phyloP scores from a whole-genome alignment of 1,140 invertebrate genomes.

The Leptinotarsa defecta region DNA sequence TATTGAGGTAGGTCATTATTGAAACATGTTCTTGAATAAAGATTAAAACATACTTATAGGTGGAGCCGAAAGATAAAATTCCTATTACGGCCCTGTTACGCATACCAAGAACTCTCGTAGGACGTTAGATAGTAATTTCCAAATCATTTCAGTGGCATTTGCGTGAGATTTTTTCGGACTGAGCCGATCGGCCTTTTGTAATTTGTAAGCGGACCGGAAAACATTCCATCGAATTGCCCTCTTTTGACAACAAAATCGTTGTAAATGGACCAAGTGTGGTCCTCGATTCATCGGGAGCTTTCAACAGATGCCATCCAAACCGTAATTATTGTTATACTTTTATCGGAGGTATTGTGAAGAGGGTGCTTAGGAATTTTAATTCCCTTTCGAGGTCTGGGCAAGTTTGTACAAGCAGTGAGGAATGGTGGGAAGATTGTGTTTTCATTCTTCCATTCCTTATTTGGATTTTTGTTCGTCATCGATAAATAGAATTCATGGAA shows the following conservation, averaged over 20 bases:
- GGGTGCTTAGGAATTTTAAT: not conserved
- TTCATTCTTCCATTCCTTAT: not conserved
- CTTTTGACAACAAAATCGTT: slow-evolving; percentile 23
- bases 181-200: slow-evolving; percentile 3
- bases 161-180: slow-evolving; percentile 16
- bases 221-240: slow-evolving; percentile 19
- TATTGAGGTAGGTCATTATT: too few species aligned
- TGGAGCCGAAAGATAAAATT: too few species aligned
- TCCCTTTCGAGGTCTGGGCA: not conserved
- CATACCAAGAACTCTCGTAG: not conserved
- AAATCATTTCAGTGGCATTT: slow-evolving; percentile 18
- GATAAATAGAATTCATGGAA: too few species aligned
- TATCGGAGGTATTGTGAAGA: not conserved
- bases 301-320: slow-evolving; percentile 2
- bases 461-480: too few species aligned
- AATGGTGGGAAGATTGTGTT: not conserved
- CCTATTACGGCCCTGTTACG: not conserved
- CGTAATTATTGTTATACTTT: slow-evolving; percentile 2
- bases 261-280: not conserved
- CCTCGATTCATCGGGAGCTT: not conserved
- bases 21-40: too few species aligned
- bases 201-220: slow-evolving; percentile 23
- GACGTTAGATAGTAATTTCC: slow-evolving; percentile 14
- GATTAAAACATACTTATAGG: too few species aligned
- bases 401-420: not conserved